Conservation (phyloP, 2,888 invertebrate species). For the Apoderus coryli region DNA sequence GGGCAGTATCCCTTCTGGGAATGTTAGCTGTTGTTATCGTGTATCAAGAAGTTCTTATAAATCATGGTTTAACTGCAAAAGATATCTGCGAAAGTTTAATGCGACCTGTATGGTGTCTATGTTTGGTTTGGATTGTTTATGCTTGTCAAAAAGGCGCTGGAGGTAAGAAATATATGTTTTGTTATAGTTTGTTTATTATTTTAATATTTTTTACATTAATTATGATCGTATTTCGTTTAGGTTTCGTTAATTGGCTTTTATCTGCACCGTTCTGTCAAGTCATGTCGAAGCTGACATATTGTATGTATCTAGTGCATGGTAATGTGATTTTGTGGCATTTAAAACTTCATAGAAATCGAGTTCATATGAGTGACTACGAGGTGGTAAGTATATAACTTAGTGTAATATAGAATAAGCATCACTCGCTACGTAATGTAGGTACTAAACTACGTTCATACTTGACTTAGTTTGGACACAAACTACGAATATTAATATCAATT, state of each 20-base stretch:
- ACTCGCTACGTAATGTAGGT: too few species aligned
- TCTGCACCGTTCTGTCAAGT: slow-evolving; percentile 37
- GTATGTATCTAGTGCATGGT: slow-evolving; percentile 21
- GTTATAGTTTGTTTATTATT: too few species aligned
- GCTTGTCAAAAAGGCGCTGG: slow-evolving; percentile 13
- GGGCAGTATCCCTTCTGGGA: slow-evolving; percentile 11
- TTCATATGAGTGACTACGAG: slow-evolving; percentile 14
- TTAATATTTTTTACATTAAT: slow-evolving; percentile 4
- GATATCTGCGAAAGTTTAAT: slow-evolving; percentile 12
- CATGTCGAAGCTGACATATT: slow-evolving; percentile 37
- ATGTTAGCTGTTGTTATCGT: slow-evolving; percentile 9
- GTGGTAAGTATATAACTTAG: slow-evolving; percentile 14
- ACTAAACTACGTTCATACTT: too few species aligned
- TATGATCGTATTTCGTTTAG: slow-evolving; percentile 22
- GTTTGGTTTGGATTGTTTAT: slow-evolving; percentile 11
- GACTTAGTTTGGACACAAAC: too few species aligned
- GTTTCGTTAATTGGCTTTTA: slow-evolving; percentile 38
- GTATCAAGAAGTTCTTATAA: slow-evolving; percentile 8
- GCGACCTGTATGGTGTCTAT: slow-evolving; percentile 14
- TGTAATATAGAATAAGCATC: too few species aligned
- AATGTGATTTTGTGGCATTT: slow-evolving; percentile 12
- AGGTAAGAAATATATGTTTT: slow-evolving; percentile 10
- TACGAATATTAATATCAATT: too few species aligned
- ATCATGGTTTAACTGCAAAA: slow-evolving; percentile 10
- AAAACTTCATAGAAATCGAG: slow-evolving; percentile 6